Evolutionary conservation across 2,113 vertebrate species (phyloP).

Genomic region (Phycodurus eques): DNA sequence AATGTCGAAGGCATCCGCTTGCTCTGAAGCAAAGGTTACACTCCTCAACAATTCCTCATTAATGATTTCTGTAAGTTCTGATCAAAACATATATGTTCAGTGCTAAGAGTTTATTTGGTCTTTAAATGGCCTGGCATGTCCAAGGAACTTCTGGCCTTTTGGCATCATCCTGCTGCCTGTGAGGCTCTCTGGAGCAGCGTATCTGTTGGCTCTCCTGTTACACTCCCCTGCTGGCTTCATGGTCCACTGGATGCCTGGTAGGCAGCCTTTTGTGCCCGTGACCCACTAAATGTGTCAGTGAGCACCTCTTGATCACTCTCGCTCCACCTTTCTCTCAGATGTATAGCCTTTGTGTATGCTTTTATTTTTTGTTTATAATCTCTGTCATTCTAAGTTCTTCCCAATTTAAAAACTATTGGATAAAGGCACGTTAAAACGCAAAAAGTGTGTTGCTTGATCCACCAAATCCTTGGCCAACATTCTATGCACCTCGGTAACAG

Average conservation of each 20-base stretch:
- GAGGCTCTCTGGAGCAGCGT: conserved; percentile 50
- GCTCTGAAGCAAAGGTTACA: too few species aligned
- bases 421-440: background rate
- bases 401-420: background rate
- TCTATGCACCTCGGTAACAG: conserved; percentile 36
- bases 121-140: conserved; percentile 60
- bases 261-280: conserved; percentile 74
- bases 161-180: conserved; percentile 42
- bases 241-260: conserved; percentile 74
- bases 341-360: conserved; percentile 8
- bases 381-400: background rate
- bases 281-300: conserved; percentile 74
- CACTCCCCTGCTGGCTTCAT: conserved; percentile 69
- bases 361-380: background rate
- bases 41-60: too few species aligned
- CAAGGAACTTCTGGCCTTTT: conserved; percentile 58
- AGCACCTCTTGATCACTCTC: conserved; percentile 47
- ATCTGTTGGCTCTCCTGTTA: conserved; percentile 66
- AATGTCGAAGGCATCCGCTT: too few species aligned
- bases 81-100: conserved; percentile 9
- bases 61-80: too few species aligned
- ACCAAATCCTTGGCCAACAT: background rate
- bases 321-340: conserved; percentile 27
- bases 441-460: background rate
- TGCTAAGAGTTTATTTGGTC: conserved; percentile 20